phyloP scores from a whole-genome alignment of 2,113 vertebrate species.

The Narcine bancroftii region DNA sequence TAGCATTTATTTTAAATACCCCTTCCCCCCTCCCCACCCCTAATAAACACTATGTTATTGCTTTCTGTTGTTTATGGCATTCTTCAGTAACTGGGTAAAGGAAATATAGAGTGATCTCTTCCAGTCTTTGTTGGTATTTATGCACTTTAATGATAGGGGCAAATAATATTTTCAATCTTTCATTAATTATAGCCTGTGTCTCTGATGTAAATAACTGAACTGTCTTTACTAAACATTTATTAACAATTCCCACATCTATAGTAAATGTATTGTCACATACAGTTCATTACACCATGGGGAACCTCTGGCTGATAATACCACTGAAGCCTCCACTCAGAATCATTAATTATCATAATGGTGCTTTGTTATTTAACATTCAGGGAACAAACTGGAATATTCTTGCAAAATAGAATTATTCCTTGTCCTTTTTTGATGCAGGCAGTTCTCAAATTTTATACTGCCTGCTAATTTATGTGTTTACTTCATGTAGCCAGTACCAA shows the following conservation, averaged over 20 bases:
- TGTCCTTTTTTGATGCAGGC: no score
- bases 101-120: neutral
- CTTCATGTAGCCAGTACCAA: no score
- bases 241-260: neutral
- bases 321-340: neutral
- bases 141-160: neutral
- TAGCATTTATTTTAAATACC: no score
- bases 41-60: no score
- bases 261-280: neutral
- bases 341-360: neutral
- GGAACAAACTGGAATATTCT: no score
- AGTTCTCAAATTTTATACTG: no score
- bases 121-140: neutral
- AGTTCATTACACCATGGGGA: slow-evolving; percentile 1
- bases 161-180: neutral
- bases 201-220: neutral
- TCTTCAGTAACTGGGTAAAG: neutral
- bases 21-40: no score
- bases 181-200: neutral
- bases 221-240: slow-evolving; percentile 14
- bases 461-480: no score
- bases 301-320: neutral
- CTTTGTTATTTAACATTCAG: neutral
- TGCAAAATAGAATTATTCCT: no score
- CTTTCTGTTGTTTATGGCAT: neutral